phyloP scores from a whole-genome alignment of 2,888 invertebrate genomes.

The Trisateles emortualis region DNA sequence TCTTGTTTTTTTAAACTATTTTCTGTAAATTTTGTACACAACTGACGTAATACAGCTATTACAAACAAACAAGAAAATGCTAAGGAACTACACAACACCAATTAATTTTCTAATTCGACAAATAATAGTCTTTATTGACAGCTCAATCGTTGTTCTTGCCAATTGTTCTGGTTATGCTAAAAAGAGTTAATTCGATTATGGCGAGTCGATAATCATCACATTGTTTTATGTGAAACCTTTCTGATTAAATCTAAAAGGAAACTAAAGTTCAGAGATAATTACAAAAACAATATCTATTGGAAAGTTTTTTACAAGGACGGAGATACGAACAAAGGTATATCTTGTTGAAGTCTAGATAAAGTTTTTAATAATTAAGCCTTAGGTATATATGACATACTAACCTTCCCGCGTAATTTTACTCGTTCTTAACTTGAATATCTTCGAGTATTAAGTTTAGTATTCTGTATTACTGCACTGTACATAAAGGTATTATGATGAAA shows the following conservation, averaged over 20 bases:
- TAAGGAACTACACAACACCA: background rate
- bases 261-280: constrained; percentile 7
- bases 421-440: too few species aligned
- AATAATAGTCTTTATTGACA: constrained; percentile 29
- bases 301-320: background rate
- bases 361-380: too few species aligned
- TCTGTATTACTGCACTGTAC: too few species aligned
- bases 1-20: too few species aligned
- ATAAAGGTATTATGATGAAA: too few species aligned
- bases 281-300: background rate
- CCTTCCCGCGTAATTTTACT: too few species aligned
- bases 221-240: constrained; percentile 39
- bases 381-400: too few species aligned
- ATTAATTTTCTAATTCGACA: constrained; percentile 34
- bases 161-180: constrained; percentile 43
- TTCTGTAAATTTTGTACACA: too few species aligned
- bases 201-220: constrained; percentile 36
- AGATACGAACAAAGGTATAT: too few species aligned
- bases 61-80: background rate
- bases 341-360: too few species aligned
- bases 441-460: too few species aligned
- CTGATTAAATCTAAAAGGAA: constrained; percentile 20
- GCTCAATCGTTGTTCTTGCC: constrained; percentile 32
- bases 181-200: constrained; percentile 41
- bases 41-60: too few species aligned